Conservation (phyloP, 2,797 vertebrate genomes). For the Odontamblyopus rebecca region DNA sequence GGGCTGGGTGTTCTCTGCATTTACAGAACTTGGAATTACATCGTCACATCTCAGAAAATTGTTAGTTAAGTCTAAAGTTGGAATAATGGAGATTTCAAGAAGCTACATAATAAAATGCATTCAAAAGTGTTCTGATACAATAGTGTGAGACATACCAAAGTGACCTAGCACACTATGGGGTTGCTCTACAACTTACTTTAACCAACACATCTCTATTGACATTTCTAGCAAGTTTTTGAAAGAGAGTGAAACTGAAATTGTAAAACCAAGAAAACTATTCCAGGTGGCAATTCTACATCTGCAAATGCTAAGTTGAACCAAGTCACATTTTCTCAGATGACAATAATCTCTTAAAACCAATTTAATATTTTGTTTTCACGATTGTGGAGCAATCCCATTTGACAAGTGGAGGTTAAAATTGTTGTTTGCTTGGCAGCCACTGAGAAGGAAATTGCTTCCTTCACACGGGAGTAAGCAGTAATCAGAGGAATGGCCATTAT, state of each 20-base stretch:
- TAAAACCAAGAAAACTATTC: not conserved
- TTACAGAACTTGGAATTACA: too few species aligned
- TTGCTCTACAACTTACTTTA: too few species aligned
- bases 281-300: not conserved
- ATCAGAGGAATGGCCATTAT: constrained; percentile 25
- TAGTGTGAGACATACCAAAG: too few species aligned
- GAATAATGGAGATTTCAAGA: too few species aligned
- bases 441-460: constrained; percentile 46
- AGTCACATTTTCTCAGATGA: constrained; percentile 3
- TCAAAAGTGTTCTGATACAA: too few species aligned
- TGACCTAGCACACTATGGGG: too few species aligned
- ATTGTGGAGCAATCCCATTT: constrained; percentile 24
- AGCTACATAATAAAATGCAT: too few species aligned
- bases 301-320: not conserved
- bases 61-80: too few species aligned
- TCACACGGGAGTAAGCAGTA: constrained; percentile 32
- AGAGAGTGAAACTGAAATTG: not conserved
- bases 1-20: not conserved
- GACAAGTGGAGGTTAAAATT: constrained; percentile 30
- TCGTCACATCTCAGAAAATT: too few species aligned
- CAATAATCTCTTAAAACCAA: not conserved
- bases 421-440: constrained; percentile 25
- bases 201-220: too few species aligned
- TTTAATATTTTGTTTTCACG: constrained; percentile 24
- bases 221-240: not conserved